Base-by-base conservation (phyloP, 2,888 invertebrate species). In the Tenthredo notha region DNA sequence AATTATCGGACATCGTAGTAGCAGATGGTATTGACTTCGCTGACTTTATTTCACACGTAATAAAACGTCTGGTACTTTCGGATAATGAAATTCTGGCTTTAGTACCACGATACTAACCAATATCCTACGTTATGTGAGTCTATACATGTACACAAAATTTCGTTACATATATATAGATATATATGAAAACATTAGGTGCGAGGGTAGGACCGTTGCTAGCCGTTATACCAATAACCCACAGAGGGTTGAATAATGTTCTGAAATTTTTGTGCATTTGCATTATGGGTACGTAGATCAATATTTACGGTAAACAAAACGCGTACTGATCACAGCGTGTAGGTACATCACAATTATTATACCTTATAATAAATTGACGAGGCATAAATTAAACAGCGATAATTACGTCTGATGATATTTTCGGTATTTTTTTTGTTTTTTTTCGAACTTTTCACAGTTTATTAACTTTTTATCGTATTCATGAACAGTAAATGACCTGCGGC, bases 41-140 rank as follows among this genome's bases (percentile, higher is more conserved):
- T 25, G 47, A 47, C 74, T 74, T 74, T 74, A 47, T 74, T 47
- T 47, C 74, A 43, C 74, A 74, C 43, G 74, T 74, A 18, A 25
- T 74, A 47, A 74, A 74, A 74, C 43, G 74, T 43, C 25, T 47
- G 43, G n/a, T 74, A 74, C 74, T 74, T 74, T 15, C 74, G 25
- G 40, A 43, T 74, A 47, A 74, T 74, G 74, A 74, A 74, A 74
- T 74, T 74, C 74, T 15, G 74, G 74, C 74, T 74, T 74, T 74
- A 74, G 40, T 74, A 25, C 74, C 43, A 12, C 43, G n/a, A 40
- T 33, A 74, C 74, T 43, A 40, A 43, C 74, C 74, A 47, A 74
- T 74, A 74, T 74, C 40, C 40, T 43, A 74, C 61, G 61, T 61
- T 74, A 74, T 40, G 21, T 1, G 12, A 43, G n/a, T 70, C 37